phyloP scores from a whole-genome alignment of 1,140 invertebrate genomes.

The Drosophila kepulauana region DNA sequence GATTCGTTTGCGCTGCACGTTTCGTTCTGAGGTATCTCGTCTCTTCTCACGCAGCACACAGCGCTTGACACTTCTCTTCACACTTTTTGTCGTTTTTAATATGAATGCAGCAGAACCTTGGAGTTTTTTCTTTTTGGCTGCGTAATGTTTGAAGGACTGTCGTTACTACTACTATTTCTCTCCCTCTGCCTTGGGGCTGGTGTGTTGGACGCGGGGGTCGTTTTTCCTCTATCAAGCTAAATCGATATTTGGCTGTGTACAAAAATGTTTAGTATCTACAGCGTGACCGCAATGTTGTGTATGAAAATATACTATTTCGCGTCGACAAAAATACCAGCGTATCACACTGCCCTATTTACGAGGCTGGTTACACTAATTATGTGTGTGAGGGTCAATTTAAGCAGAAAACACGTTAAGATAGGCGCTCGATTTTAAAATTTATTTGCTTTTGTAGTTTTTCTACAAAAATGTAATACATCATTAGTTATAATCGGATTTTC shows the following conservation, averaged over 20 bases:
- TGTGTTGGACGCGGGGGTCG: constrained; percentile 59
- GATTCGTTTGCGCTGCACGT: constrained; percentile 69
- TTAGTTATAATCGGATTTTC: too few relatives aligned
- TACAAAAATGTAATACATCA: too few relatives aligned
- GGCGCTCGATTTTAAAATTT: too few relatives aligned
- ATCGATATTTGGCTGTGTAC: constrained; percentile 76
- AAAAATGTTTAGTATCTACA: constrained; percentile 56
- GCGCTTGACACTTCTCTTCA: constrained; percentile 13
- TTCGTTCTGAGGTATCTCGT: constrained; percentile 38
- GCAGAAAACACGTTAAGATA: too few relatives aligned
- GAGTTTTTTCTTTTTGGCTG: constrained; percentile 49
- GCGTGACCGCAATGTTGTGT: constrained; percentile 5
- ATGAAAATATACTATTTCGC: not conserved
- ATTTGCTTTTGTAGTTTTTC: too few relatives aligned
- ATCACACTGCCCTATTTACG: not conserved
- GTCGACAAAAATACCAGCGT: not conserved
- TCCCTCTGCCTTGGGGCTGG: constrained; percentile 56
- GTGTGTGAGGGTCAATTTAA: too few relatives aligned
- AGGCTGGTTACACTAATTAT: not conserved
- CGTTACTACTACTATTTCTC: constrained; percentile 77
- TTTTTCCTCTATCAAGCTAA: constrained; percentile 64
- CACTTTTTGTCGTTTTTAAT: constrained; percentile 19
- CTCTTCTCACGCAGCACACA: too few relatives aligned
- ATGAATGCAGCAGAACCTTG: constrained; percentile 55
- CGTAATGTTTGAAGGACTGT: constrained; percentile 79